phyloP scores from a whole-genome alignment of 2,888 invertebrate species.

The Acronicta psi region DNA sequence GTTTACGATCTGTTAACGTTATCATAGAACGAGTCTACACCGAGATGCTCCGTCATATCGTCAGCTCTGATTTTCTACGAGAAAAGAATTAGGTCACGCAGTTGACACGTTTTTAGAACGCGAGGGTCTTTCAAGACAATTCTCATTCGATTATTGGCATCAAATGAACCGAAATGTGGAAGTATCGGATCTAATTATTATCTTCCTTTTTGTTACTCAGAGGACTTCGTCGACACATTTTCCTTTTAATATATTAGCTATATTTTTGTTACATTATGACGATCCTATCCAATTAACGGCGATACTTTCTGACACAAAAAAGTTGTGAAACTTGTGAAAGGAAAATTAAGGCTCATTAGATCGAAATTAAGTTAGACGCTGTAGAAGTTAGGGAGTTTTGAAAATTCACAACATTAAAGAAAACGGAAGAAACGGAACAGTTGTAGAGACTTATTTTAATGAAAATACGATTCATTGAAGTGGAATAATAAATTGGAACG shows the following conservation, averaged over 20 bases:
- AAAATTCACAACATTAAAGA: conserved; percentile 45
- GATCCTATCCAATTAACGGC: conserved; percentile 43
- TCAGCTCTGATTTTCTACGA: conserved; percentile 38
- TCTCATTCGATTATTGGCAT: conserved; percentile 56
- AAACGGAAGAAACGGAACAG: conserved; percentile 26
- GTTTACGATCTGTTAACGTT: conserved; percentile 62
- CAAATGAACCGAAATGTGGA: conserved; percentile 55
- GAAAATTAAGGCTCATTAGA: conserved; percentile 54
- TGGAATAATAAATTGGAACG: conserved; percentile 38
- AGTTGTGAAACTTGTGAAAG: conserved; percentile 39
- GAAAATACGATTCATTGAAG: conserved; percentile 36
- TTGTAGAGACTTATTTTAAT: conserved; percentile 22
- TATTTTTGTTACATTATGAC: conserved; percentile 24
- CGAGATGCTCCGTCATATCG: conserved; percentile 12
- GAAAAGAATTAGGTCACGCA: conserved; percentile 56
- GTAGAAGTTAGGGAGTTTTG: conserved; percentile 33
- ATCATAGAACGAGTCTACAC: conserved; percentile 43
- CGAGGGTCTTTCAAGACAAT: conserved; percentile 51
- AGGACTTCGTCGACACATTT: conserved; percentile 7
- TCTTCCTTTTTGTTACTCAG: conserved; percentile 31
- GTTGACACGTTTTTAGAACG: conserved; percentile 50
- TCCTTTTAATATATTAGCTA: conserved; percentile 8
- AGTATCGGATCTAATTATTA: conserved; percentile 51
- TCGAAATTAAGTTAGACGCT: conserved; percentile 46
- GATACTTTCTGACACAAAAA: conserved; percentile 42